Conservation (phyloP, 2,797 vertebrate genomes). For the Xenentodon cancila region DNA sequence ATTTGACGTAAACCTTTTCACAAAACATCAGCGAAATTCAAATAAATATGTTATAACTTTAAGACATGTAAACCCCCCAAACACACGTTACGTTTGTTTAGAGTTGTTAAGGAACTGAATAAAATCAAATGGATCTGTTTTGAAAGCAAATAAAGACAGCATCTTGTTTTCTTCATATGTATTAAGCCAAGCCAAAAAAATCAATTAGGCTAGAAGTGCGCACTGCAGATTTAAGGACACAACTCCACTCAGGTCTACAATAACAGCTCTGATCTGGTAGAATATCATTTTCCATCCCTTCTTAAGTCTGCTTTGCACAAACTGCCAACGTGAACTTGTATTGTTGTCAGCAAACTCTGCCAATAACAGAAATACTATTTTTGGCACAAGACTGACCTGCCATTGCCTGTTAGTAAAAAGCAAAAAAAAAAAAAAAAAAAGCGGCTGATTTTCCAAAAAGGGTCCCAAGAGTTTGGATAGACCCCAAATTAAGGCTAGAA, state of each 20-base stretch:
- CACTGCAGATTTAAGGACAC: slow-evolving; percentile 8
- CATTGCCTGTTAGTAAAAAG: slow-evolving; percentile 21
- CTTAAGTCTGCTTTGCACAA: slow-evolving; percentile 25
- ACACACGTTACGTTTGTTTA: slow-evolving; percentile 36
- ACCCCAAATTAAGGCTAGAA: slow-evolving; percentile 73
- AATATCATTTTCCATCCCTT: slow-evolving; percentile 23
- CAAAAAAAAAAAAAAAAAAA: slow-evolving; percentile 50
- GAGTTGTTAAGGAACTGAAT: slow-evolving; percentile 36
- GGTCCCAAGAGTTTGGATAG: slow-evolving; percentile 23
- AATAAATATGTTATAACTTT: slow-evolving; percentile 72
- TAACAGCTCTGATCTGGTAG: slow-evolving; percentile 9
- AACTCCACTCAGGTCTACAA: slow-evolving; percentile 23
- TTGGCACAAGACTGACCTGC: slow-evolving; percentile 62
- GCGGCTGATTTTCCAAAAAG: slow-evolving; percentile 23
- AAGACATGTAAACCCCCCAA: slow-evolving; percentile 62
- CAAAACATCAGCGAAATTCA: slow-evolving; percentile 52
- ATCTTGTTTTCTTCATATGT: slow-evolving; percentile 18
- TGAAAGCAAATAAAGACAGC: slow-evolving; percentile 21
- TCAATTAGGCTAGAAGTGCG: slow-evolving; percentile 6
- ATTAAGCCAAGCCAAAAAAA: slow-evolving; percentile 7
- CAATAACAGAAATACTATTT: slow-evolving; percentile 51
- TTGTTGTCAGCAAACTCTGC: slow-evolving; percentile 36
- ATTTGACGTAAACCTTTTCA: slow-evolving; percentile 49
- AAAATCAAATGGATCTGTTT: slow-evolving; percentile 23
- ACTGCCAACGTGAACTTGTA: slow-evolving; percentile 14